Base-by-base conservation (phyloP, 2,797 vertebrate genomes). In the Micromesistius poutassou region DNA sequence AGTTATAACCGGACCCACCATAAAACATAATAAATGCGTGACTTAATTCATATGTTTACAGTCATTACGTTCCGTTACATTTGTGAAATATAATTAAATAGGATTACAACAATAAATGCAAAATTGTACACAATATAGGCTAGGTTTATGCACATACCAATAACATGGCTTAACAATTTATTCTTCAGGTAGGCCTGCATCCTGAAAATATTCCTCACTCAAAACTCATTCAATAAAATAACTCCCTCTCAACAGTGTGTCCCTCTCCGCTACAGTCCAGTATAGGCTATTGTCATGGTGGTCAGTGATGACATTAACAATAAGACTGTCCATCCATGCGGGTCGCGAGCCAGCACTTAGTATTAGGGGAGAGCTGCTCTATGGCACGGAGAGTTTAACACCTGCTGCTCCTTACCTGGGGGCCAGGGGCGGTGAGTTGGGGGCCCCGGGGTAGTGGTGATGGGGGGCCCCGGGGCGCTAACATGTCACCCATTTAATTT, bases 341-440 rank as follows among this genome's bases (percentile, higher is more conserved):
- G 83, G 87, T 89, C 88, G 88, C 83, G 83, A 87, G 85, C 85
- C 78, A 87, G 89, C 79, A 77, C 87, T 92, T 91, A 93, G 93
- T 71, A 71, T 62, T 90, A 90, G 91, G 86, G 90, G 88, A 84
- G 89, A 91, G 91, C 86, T 87, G 85, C 88, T 91, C 90, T 83
- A 89, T 87, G 89, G 91, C 89, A 88, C 89, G 89, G 87, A 88
- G 91, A 92, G 90, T 92, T 94, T 93, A 94, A 94, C 94, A 94
- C 93, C 93, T 94, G 93, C 92, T 89, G 88, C 91, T 89, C 92
- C 92, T 91, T 90, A 92, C 90, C 91, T 91, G 89, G 90, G 77
- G 83, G 78, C 80, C 83, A 83, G 86, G 89, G 88, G 87, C 22
- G 22, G 55, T 2, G 50, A 5, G 50, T 2, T 55, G 50, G 50